A percentile compares a stretch with the other conserved stretches of the same genome.
Conservation (phyloP, 2,888 invertebrate genomes). For the Petrolisthes cinctipes region DNA sequence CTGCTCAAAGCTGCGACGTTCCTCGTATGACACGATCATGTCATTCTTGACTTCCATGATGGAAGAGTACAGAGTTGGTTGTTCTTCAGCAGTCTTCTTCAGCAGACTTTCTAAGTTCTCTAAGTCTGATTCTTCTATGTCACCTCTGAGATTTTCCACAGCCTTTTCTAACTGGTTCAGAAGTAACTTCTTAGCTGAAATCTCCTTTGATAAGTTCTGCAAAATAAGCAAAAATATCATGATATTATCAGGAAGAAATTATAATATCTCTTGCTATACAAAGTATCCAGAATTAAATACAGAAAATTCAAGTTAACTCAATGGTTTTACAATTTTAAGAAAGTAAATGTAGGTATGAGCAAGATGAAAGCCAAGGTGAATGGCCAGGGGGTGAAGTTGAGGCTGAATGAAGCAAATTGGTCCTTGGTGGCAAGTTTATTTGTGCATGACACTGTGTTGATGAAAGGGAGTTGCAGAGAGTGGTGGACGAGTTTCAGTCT, state of each 20-base stretch:
- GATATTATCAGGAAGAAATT: neutral
- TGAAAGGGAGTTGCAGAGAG: no score
- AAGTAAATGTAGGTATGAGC: no score
- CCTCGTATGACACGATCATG: conserved; percentile 77
- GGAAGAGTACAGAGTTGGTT: conserved; percentile 79
- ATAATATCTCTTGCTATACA: conserved; percentile 31
- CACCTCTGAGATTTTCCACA: conserved; percentile 84
- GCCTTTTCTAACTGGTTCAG: conserved; percentile 80
- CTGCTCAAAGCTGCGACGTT: conserved; percentile 80
- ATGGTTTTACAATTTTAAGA: no score
- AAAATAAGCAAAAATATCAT: conserved; percentile 26
- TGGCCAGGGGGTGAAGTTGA: no score
- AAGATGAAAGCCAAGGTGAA: no score
- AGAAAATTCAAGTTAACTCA: no score
- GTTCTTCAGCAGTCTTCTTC: conserved; percentile 80
- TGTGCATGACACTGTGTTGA: no score
- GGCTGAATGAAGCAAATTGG: no score
- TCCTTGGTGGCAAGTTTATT: no score
- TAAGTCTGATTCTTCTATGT: conserved; percentile 87
- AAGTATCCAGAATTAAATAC: no score
- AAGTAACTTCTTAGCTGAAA: conserved; percentile 85
- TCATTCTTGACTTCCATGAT: conserved; percentile 82
- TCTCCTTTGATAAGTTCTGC: conserved; percentile 81
- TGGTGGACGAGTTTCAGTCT: no score
- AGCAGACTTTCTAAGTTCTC: conserved; percentile 82